A percentile compares a stretch with the other conserved stretches of the same genome.
These are phyloP conservation scores for Dendropsophus ebraccatus DNA, from an alignment of 2,113 vertebrate genomes.

Conservation along the genomic window DNA sequence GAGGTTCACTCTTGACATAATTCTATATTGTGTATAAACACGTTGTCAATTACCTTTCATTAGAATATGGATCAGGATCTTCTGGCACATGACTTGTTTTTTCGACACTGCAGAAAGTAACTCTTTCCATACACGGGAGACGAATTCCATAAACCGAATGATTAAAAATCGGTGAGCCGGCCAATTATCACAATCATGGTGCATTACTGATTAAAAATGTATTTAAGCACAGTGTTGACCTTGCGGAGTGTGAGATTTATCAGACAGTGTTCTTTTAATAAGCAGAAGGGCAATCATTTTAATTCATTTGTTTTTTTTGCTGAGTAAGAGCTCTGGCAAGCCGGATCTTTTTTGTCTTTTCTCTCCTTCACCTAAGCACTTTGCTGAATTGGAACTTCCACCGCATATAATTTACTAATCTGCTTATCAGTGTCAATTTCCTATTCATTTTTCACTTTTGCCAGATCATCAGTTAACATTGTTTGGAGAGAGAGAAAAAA, in stretches of 20 bases:
- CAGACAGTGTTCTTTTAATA: constrained; percentile 52
- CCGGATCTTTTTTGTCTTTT: constrained; percentile 48
- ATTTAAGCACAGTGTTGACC: constrained; percentile 43
- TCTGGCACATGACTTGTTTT: not conserved
- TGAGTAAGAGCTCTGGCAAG: constrained; percentile 56
- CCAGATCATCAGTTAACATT: constrained; percentile 46
- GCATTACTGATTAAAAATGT: constrained; percentile 54
- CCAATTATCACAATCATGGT: constrained; percentile 46
- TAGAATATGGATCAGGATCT: not conserved
- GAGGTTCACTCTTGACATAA: not conserved
- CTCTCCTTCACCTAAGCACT: constrained; percentile 58
- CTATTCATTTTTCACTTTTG: constrained; percentile 47
- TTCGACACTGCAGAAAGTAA: not conserved
- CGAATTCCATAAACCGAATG: not conserved
- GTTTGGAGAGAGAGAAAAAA: not conserved
- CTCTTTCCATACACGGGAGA: not conserved
- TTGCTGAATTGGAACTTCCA: constrained; percentile 53
- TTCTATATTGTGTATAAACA: constrained; percentile 3
- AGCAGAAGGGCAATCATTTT: constrained; percentile 56
- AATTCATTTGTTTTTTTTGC: constrained; percentile 59
- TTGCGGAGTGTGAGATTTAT: constrained; percentile 52
- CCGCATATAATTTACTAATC: constrained; percentile 54
- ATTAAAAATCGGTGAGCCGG: not conserved
- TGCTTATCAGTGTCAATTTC: constrained; percentile 57
- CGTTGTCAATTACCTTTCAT: constrained; percentile 1